Evolutionary conservation across 1,140 invertebrate species (phyloP).

Genomic region (Agrilus planipennis): DNA sequence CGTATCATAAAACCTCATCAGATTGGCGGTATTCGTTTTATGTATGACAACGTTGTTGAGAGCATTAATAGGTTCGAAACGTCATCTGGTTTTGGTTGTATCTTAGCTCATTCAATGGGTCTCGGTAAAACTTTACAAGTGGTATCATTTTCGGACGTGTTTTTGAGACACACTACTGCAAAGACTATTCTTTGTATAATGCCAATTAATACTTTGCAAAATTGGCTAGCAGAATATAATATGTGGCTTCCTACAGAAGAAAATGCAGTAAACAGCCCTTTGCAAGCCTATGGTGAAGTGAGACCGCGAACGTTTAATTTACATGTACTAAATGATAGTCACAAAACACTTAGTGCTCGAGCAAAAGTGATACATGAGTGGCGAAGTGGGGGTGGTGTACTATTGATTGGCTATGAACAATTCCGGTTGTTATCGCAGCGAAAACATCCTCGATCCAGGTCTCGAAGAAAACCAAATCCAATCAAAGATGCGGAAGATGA

Average conservation of each 20-base stretch:
- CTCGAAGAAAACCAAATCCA: slow-evolving; percentile 34
- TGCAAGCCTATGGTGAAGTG: slow-evolving; percentile 47
- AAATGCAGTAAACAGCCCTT: slow-evolving; percentile 36
- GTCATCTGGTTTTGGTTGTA: slow-evolving; percentile 93
- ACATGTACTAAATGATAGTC: slow-evolving; percentile 85
- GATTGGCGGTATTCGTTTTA: slow-evolving; percentile 91
- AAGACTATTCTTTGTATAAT: slow-evolving; percentile 91
- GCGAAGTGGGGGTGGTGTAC: slow-evolving; percentile 78
- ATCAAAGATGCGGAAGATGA: slow-evolving; percentile 46
- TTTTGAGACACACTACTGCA: slow-evolving; percentile 79
- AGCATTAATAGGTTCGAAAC: slow-evolving; percentile 76
- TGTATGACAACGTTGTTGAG: slow-evolving; percentile 95
- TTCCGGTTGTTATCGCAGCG: slow-evolving; percentile 80
- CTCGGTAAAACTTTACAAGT: slow-evolving; percentile 98
- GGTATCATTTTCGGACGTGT: slow-evolving; percentile 92
- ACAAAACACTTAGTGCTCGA: slow-evolving; percentile 73
- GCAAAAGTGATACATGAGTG: slow-evolving; percentile 56
- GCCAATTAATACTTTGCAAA: slow-evolving; percentile 97
- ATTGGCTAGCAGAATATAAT: slow-evolving; percentile 96
- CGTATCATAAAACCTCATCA: slow-evolving; percentile 91
- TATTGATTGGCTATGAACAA: slow-evolving; percentile 96
- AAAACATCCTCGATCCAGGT: slow-evolving; percentile 50
- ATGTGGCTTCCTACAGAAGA: slow-evolving; percentile 76
- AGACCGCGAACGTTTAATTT: slow-evolving; percentile 72
- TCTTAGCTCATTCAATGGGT: slow-evolving; percentile 98